Evolutionary conservation across 2,797 vertebrate species (phyloP), one percentile per base, ranked within the genome.

Genomic region (Hafferia zeledoni): DNA sequence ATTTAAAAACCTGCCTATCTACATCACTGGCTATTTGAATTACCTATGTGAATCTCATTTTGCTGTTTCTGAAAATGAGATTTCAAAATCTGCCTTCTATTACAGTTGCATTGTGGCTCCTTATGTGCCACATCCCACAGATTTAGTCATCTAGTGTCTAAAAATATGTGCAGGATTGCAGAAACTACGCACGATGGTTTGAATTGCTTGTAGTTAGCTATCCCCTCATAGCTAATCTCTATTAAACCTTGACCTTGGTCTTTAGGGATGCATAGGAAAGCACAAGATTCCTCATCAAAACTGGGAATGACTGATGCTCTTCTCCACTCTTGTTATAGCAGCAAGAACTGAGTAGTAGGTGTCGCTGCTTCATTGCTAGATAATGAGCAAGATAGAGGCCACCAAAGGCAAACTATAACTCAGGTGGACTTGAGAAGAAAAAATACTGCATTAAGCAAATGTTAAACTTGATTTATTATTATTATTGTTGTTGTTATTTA

Each of bases 121-220:
- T 85, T 81, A 35, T 81, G 35, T 92, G 87, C 50, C 71, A 80
- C 82, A 65, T 91, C 93, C 92, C 86, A 92, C 90, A 85, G 89
- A 31, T 93, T 89, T 85, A 94, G 93, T 96, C 93, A 95, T 81
- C 41, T 57, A 65, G 24, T 19, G 33, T 71, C 86, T 95, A 96
- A 95, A 93, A 92, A 86, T 87, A 84, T 50, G 37, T 44, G 33
- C 12, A 20, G 68, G 44, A 55, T 39, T 71, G 57, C 84, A 89
- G 71, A 85, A 92, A 37, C 64, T 47, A 28, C 6, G 2, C 39
- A 25, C 64, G 23, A 52, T 24, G 20, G 28, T 65, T 83, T 80
- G 43, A 85, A 23, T 30, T 80, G 30, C 39, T 63, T 74, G 43
- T 44, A 64, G 35, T 57, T 83, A 67, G 60, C 33, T 55, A 33